These are phyloP conservation scores for Clarias magur DNA, from an alignment of 2,113 vertebrate species.

Conservation along the genomic window DNA sequence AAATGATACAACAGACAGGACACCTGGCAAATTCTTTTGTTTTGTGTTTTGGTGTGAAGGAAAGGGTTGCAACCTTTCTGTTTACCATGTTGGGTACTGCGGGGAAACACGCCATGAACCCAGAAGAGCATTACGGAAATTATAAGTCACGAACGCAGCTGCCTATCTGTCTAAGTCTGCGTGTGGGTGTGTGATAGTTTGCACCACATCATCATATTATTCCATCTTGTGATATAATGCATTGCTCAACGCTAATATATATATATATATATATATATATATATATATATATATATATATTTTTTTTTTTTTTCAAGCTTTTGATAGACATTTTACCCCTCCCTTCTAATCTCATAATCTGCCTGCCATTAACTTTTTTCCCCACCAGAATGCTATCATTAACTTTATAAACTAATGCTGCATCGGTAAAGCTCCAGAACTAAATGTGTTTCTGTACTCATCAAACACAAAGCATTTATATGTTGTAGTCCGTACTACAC, in stretches of 20 bases:
- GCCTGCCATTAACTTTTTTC: neutral
- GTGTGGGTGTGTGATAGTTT: constrained; percentile 1
- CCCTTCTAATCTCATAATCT: neutral
- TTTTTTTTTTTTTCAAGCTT: neutral
- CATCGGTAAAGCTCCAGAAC: neutral
- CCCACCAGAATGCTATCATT: neutral
- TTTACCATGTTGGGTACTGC: constrained; percentile 11
- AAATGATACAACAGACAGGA: neutral
- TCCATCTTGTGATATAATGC: neutral
- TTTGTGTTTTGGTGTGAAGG: neutral
- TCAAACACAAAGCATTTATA: neutral
- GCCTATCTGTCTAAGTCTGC: neutral
- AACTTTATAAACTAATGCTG: neutral
- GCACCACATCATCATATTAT: neutral
- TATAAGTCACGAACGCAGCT: constrained; percentile 1
- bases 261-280: too few relatives aligned
- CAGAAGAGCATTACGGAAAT: constrained; percentile 12
- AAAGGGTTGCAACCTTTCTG: neutral
- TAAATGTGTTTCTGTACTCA: neutral
- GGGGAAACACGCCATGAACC: neutral
- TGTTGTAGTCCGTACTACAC: neutral
- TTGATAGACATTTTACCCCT: neutral
- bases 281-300: too few relatives aligned
- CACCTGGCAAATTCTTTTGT: neutral
- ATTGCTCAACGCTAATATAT: neutral